Conservation (phyloP, 1,140 invertebrate species). For the Drosophila pruinosa region DNA sequence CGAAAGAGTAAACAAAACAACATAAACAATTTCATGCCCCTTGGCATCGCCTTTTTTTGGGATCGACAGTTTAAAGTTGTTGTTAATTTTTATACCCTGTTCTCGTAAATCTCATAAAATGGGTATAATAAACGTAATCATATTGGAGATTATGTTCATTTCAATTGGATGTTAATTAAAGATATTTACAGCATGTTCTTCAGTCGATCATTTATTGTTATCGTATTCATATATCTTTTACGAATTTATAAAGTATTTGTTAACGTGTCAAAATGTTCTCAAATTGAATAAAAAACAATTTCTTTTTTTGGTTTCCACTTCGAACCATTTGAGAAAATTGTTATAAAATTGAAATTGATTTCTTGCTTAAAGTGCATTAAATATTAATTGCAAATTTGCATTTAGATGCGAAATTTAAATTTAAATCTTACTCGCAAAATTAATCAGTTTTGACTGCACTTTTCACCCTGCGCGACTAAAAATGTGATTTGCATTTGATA, state of each 20-base stretch:
- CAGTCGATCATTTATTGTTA: not conserved
- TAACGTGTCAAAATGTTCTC: not conserved
- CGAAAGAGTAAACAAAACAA: constrained; percentile 6
- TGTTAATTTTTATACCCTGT: not conserved
- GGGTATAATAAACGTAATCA: not conserved
- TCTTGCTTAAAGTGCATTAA: not conserved
- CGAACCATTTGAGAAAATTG: not conserved
- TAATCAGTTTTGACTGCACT: constrained; percentile 30
- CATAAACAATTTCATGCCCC: constrained; percentile 19
- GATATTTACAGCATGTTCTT: not conserved
- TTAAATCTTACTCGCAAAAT: constrained; percentile 1
- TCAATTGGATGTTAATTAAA: not conserved
- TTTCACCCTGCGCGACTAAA: constrained; percentile 4
- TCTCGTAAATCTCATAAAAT: not conserved
- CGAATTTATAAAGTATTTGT: constrained; percentile 1
- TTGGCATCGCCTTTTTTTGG: not conserved
- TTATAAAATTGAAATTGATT: constrained; percentile 1
- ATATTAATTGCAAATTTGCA: constrained; percentile 13
- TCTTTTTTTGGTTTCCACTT: too few relatives aligned
- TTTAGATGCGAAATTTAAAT: constrained; percentile 22
- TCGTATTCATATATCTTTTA: not conserved
- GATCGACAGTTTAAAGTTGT: constrained; percentile 10
- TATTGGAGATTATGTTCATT: not conserved
- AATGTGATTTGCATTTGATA: constrained; percentile 36
- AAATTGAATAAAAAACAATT: too few relatives aligned